Base-by-base conservation (phyloP, 2,888 invertebrate genomes). In the Drosophila prostipennis region DNA sequence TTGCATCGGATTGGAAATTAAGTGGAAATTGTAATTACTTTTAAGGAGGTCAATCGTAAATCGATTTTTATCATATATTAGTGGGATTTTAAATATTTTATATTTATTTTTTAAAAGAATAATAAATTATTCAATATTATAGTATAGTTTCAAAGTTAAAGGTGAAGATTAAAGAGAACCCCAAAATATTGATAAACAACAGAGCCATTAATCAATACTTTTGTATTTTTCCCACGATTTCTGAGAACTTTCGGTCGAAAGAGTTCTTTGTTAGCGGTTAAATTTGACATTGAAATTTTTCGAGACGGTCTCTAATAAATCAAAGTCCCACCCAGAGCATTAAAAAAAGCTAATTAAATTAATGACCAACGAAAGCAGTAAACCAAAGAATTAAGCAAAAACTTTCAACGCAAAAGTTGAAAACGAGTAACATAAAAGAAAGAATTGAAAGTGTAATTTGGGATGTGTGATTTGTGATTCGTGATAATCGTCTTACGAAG, bases 371-470 rank as follows among this genome's bases (percentile, higher is more conserved):
- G 37, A 57, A 46, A 68, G 56, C 39, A 8, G 45, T 36, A 46
- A 37, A 52, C 46, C 49, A 46, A 48, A 58, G 29, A 71, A 48
- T 14, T 32, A 58, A 45, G n/a, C 40, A 37, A n/a, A 42, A 43
- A 60, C 16, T 53, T 53, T 57, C 19, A 37, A 32, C 6, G n/a
- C 57, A 49, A 56, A 32, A 63, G 43, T 39, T 6, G 10, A 8
- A 19, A 51, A 54, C 54, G n/a, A 39, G 57, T 11, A 69, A 76
- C 72, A 75, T 72, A 70, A 69, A 45, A 32, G 45, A 54, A 65
- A 70, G 72, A 84, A 81, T 77, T 74, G 75, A 80, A 84, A 87
- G 78, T 79, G 77, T 54, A 79, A 79, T 76, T 79, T 70, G 67
- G 83, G 75, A 69, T 78, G 77, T 52, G 64, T 70, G 70, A 72